Conservation (phyloP, 2,113 vertebrate genomes). For the Prionailurus viverrinus region DNA sequence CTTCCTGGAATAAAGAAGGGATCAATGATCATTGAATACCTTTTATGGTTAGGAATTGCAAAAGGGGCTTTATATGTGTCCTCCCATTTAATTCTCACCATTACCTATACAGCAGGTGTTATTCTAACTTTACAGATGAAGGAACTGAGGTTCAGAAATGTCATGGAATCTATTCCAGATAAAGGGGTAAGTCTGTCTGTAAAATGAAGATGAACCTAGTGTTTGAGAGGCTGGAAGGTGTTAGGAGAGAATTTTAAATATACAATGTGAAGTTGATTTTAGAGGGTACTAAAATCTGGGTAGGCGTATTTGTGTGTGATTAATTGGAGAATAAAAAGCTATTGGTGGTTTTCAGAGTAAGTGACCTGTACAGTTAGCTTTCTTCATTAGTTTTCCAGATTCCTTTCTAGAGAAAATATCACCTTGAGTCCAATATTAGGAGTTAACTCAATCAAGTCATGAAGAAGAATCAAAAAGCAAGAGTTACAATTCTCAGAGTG, state of each 20-base stretch:
- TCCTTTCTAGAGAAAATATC: conserved; percentile 16
- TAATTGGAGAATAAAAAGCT: background rate
- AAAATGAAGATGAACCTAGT: background rate
- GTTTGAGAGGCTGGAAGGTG: background rate
- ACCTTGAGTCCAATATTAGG: background rate
- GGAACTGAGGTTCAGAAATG: background rate
- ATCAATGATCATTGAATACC: background rate
- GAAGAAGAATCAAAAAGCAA: background rate
- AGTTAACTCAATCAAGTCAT: background rate
- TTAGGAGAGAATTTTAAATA: background rate
- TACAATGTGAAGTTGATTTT: background rate
- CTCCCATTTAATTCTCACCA: background rate
- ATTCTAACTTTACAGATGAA: background rate
- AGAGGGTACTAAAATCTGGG: background rate
- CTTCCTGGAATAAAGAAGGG: background rate
- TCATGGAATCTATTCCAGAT: background rate
- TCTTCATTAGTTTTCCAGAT: background rate
- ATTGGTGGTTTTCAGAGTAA: background rate
- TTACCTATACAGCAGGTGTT: background rate
- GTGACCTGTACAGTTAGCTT: background rate
- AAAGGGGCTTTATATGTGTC: background rate
- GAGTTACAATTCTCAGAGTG: background rate
- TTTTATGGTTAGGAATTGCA: background rate
- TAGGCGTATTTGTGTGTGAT: background rate
- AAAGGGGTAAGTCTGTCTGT: background rate